Evolutionary conservation across 2,113 vertebrate genomes (phyloP), one percentile per base, ranked within the genome.

Genomic region (Lepidothrix coronata): DNA sequence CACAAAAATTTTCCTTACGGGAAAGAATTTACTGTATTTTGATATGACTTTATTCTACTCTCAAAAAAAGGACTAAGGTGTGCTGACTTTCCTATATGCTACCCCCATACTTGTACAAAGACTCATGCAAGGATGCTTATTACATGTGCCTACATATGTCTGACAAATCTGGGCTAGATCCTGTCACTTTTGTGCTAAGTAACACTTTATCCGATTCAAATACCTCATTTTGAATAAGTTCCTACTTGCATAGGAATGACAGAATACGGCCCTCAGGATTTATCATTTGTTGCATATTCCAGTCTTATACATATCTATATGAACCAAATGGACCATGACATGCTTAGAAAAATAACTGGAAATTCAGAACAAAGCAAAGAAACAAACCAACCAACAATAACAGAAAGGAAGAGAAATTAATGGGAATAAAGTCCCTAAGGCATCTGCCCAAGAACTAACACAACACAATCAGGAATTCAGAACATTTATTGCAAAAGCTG

Each of bases 401-500:
- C 14, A 66, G 23, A 82, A 95, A 46, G 30, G 74, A 91, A 83
- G 41, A 59, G 2, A 95, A 86, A 91, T 85, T 65, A 88, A 91
- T 10, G 65, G 63, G 31, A 92, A 94, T 73, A 86, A 91, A 75
- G 78, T 91, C 52, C 76, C 72, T 97, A 82, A 93, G 71, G 77
- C 93, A 90, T 54, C 79, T 97, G 89, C 92, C 91, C 96, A 98
- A 98, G 88, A 97, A 98, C 97, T 97, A 96, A 98, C 97, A 98
- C 97, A 98, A 93, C 97, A 97, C 98, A 98, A 97, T 97, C 97
- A 97, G 97, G 95, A 98, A 99, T 98, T 99, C 98, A 99, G 99
- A 99, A 99, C 98, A 99, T 99, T 99, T 99, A 99, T 99, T 99
- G 99, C 99, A 99, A 98, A 99, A 99, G 99, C 99, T 98, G 98